Evolutionary conservation across 2,797 vertebrate species (phyloP), one percentile per base, ranked within the genome.

Genomic region (Siniperca obscura): DNA sequence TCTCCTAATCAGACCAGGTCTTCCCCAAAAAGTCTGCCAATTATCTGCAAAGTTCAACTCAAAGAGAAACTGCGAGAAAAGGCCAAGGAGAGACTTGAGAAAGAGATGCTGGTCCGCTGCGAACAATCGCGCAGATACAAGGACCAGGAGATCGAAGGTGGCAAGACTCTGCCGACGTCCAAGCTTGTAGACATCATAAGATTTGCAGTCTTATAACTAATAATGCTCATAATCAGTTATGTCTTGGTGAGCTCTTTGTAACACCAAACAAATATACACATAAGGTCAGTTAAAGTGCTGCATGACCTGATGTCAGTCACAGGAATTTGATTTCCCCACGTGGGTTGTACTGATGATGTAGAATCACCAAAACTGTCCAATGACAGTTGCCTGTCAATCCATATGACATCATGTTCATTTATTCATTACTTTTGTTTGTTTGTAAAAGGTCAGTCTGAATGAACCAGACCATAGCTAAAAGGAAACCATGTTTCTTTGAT

Each of bases 51-150:
- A 30, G 27, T 30, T 3, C 27, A 97, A 53, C 82, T 99, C 70
- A 97, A 95, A 85, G 96, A 97, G 87, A 98, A 97, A 70, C 83
- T 98, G 66, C 96, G 97, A 53, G 97, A 98, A 91, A 98, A 96
- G 84, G 98, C 98, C 25, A 97, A 97, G 89, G 97, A 99, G 85
- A 94, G 97, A 5, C 96, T 98, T 0, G 97, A 97, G 91, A 97
- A 96, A 89, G 98, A 99, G 93, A 93, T 97, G 96, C 94, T 96
- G 56, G 95, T 97, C 83, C 96, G 96, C 30, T 93, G 97, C 3
- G 98, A 98, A 83, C 97, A 97, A 59, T 97, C 97, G 3, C 97
- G 96, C 34, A 93, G 98, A 62, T 99, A 94, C 0, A 98, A 99
- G 89, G 98, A 99, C 95, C 97, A 98, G 81, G 98, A 98, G 75